phyloP scores from a whole-genome alignment of 2,888 invertebrate genomes.

The Protophormia terraenovae region DNA sequence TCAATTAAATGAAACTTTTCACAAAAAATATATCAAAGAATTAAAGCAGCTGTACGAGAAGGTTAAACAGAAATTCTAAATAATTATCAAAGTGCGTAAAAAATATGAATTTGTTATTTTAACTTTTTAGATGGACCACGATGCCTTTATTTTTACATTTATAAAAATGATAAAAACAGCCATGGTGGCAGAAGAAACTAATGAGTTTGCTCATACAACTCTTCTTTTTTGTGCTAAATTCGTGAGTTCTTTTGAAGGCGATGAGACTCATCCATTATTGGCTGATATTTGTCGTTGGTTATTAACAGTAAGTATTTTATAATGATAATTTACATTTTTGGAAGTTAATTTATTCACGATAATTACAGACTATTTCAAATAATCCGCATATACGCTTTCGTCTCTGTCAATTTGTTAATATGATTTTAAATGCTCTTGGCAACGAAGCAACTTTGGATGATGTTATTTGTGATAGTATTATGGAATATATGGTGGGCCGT shows the following conservation, averaged over 20 bases:
- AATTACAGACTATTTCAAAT: constrained; percentile 81
- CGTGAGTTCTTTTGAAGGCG: constrained; percentile 84
- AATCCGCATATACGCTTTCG: constrained; percentile 85
- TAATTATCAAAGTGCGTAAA: background rate
- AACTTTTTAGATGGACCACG: constrained; percentile 82
- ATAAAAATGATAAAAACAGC: constrained; percentile 85
- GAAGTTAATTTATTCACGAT: background rate
- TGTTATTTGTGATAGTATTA: constrained; percentile 87
- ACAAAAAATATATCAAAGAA: constrained; percentile 85
- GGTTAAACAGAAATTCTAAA: constrained; percentile 81
- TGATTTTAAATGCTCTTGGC: constrained; percentile 88
- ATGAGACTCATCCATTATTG: constrained; percentile 79
- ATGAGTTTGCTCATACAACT: constrained; percentile 86
- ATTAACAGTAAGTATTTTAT: constrained; percentile 72
- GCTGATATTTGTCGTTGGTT: constrained; percentile 76
- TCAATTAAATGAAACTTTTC: constrained; percentile 85
- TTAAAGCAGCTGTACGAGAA: constrained; percentile 84
- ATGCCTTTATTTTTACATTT: constrained; percentile 85
- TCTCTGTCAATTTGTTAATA: constrained; percentile 89
- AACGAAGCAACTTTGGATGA: constrained; percentile 90
- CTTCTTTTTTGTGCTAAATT: constrained; percentile 88
- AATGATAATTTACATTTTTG: background rate
- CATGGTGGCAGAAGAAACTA: constrained; percentile 86
- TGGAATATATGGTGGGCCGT: constrained; percentile 86
- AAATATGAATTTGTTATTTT: background rate